Evolutionary conservation across 1,140 invertebrate species (phyloP).

Genomic region (Plutomurus gul): DNA sequence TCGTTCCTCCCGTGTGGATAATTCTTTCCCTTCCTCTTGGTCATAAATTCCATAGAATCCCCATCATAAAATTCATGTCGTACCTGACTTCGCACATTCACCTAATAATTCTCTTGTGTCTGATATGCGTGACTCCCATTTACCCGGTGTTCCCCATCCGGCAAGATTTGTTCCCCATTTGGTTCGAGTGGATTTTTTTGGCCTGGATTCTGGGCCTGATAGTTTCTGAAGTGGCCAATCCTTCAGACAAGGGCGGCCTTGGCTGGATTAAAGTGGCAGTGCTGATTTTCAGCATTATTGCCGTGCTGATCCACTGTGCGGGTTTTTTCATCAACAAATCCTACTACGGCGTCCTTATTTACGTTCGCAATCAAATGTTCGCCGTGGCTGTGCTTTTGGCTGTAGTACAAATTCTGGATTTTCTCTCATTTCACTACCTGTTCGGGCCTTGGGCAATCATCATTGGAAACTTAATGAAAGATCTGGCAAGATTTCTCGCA

Average conservation of each 20-base stretch:
- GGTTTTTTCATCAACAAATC: slow-evolving; percentile 69
- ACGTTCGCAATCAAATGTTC: slow-evolving; percentile 93
- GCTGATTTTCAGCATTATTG: slow-evolving; percentile 85
- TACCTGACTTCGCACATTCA: slow-evolving; percentile 98
- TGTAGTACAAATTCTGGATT: slow-evolving; percentile 96
- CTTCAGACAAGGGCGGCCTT: slow-evolving; percentile 90
- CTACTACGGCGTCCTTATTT: slow-evolving; percentile 82
- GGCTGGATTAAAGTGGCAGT: slow-evolving; percentile 92
- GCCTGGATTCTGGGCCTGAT: slow-evolving; percentile 94
- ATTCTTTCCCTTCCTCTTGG: slow-evolving; percentile 93
- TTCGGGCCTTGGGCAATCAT: slow-evolving; percentile 98
- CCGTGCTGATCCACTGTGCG: slow-evolving; percentile 85
- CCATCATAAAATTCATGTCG: slow-evolving; percentile 99
- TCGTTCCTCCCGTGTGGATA: slow-evolving; percentile 95
- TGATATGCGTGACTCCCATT: slow-evolving; percentile 89
- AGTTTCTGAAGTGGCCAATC: slow-evolving; percentile 94
- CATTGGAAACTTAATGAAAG: slow-evolving; percentile 84
- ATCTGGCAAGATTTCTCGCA: slow-evolving; percentile 92
- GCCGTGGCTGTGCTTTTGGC: slow-evolving; percentile 90
- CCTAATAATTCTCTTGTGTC: slow-evolving; percentile 87
- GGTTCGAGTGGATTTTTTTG: slow-evolving; percentile 95
- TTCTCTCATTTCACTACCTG: slow-evolving; percentile 95
- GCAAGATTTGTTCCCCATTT: slow-evolving; percentile 62
- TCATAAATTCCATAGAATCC: slow-evolving; percentile 83
- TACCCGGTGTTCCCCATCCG: slow-evolving; percentile 74